Percentiles rank a stretch among this genome's conserved stretches.
These are phyloP conservation scores for Coturnix japonica DNA, from an alignment of 2,113 vertebrate species.

Conservation along the genomic window DNA sequence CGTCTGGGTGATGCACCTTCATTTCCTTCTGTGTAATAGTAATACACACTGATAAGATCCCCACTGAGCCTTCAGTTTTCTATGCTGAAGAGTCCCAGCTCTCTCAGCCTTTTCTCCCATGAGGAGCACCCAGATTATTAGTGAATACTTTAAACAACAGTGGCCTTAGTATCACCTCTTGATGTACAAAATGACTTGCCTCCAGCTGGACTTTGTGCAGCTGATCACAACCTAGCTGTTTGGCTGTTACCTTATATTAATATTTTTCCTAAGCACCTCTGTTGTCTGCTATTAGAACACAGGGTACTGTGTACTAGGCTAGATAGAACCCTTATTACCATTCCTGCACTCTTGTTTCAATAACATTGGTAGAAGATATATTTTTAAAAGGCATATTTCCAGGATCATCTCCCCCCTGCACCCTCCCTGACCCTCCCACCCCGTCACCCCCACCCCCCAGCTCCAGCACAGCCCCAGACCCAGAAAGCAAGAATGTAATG, in stretches of 20 bases:
- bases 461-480: not conserved
- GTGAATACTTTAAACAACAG: rapidly evolving
- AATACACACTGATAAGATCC: not conserved
- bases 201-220: not conserved
- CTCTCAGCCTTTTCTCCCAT: not conserved
- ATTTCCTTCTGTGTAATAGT: not conserved
- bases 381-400: not conserved
- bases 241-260: not conserved
- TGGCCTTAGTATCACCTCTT: not conserved
- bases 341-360: not conserved
- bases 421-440: too few relatives aligned
- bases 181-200: rapidly evolving
- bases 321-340: not conserved
- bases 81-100: not conserved
- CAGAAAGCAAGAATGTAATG: not conserved
- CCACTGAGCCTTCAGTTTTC: not conserved
- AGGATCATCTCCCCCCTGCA: not conserved
- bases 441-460: not conserved
- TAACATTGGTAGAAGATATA: not conserved
- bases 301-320: not conserved
- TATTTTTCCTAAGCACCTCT: not conserved
- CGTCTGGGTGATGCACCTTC: not conserved
- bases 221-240: not conserved
- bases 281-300: not conserved
- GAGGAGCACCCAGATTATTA: not conserved